Conservation (phyloP, 2,113 vertebrate species). For the Erythrocercus mccallii region DNA sequence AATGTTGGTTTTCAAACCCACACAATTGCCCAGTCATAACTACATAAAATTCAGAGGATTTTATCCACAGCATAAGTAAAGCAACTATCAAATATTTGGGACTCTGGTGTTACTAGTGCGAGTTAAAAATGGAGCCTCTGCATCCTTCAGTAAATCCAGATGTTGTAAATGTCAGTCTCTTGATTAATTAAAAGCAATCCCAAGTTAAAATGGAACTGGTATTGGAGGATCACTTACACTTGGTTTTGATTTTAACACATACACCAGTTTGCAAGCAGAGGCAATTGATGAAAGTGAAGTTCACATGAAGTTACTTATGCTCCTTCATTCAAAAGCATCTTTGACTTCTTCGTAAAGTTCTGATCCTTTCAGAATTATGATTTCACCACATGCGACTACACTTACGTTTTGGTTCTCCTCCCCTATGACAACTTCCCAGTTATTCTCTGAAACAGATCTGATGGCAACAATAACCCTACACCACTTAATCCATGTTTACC, state of each 20-base stretch:
- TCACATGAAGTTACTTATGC: not conserved
- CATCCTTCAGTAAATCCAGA: not conserved
- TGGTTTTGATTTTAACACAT: not conserved
- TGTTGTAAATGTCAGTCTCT: not conserved
- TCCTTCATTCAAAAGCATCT: not conserved
- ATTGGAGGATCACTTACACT: not conserved
- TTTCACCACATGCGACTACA: not conserved
- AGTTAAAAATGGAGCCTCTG: not conserved
- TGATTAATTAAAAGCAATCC: not conserved
- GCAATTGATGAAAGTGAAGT: not conserved
- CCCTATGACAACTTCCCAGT: not conserved
- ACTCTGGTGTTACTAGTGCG: not conserved
- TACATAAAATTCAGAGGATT: not conserved
- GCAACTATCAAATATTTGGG: not conserved
- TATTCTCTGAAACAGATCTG: not conserved
- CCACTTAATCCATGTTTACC: not conserved
- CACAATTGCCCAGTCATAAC: not conserved
- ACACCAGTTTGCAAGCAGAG: not conserved
- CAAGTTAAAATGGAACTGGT: not conserved
- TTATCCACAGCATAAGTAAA: not conserved
- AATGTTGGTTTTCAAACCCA: not conserved
- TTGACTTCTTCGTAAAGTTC: not conserved
- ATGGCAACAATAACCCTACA: not conserved
- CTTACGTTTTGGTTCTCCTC: rapidly evolving
- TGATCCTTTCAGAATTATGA: not conserved